These are phyloP conservation scores for Chamaedrilus cognettii DNA, from an alignment of 2,888 invertebrate genomes.

Conservation along the genomic window DNA sequence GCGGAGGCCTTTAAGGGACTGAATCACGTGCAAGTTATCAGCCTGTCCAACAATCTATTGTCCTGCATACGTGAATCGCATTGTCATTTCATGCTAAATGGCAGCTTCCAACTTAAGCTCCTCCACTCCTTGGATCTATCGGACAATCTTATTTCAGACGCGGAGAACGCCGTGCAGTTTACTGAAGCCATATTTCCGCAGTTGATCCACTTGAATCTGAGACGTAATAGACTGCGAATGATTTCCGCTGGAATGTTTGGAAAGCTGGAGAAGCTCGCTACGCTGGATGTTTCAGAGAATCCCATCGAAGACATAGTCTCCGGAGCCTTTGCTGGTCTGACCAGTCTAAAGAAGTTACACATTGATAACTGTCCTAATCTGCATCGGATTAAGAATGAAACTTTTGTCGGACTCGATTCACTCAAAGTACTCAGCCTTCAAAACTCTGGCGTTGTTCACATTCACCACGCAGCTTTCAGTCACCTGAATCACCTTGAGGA, in stretches of 20 bases:
- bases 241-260: conserved; percentile 19
- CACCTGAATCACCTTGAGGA: conserved; percentile 25
- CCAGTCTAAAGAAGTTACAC: conserved; percentile 16
- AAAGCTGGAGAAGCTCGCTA: conserved; percentile 14
- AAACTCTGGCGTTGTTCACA: conserved; percentile 19
- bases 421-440: conserved; percentile 21
- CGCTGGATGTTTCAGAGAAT: conserved; percentile 25
- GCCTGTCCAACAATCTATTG: conserved; percentile 18
- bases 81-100: conserved; percentile 19
- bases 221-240: conserved; percentile 7
- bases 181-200: conserved; percentile 15
- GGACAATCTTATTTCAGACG: conserved; percentile 23
- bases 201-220: conserved; percentile 17
- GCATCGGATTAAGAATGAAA: conserved; percentile 15
- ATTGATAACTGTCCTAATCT: conserved; percentile 21
- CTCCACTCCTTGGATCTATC: conserved; percentile 24
- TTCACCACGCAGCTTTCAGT: conserved; percentile 21
- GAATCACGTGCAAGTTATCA: conserved; percentile 8
- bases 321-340: conserved; percentile 15
- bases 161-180: conserved; percentile 12
- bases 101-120: conserved; percentile 13
- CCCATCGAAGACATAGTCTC: conserved; percentile 18
- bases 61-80: conserved; percentile 19
- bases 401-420: conserved; percentile 16
- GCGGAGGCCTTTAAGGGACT: conserved; percentile 21